Evolutionary conservation across 2,888 invertebrate genomes (phyloP), one percentile per base, ranked within the genome.

Genomic region (Anticlea derivata): DNA sequence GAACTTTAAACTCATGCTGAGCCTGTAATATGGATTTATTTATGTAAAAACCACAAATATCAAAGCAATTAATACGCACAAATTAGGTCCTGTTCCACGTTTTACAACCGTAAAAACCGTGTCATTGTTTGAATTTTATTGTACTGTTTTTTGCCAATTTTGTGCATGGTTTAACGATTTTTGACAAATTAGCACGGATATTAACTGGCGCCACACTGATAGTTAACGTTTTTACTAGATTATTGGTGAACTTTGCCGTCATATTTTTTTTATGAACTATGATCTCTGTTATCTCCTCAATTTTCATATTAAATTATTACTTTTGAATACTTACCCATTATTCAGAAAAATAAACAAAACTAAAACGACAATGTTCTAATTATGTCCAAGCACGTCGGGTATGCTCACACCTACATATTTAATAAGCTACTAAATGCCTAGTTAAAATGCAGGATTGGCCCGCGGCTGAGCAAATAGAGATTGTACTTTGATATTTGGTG

Each of bases 381-480:
- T 53, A 50, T 55, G 49, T 23, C 12, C 13, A 45, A 39, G 34
- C 47, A 50, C 53, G 52, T 50, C 13, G 27, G 13, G 23, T 39
- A 23, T 26, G 24, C 27, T 40, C 48, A 48, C 34, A 49, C 44
- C 39, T 39, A 44, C 44, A 47, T 51, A 41, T 29, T 30, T 43
- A 45, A 47, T 45, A 49, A 39, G 38, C 46, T 49, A 35, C 38
- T 5, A 51, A 58, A 59, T 55, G 45, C 35, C 38, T 43, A 27
- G 34, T 58, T 60, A 41, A 51, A 61, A 65, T 61, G 50, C 57
- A 58, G 56, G 51, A 45, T 47, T 37, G 45, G 27, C 61, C 57
- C 33, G 41, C 66, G 52, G 52, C 50, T 70, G 65, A 17, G 26
- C 55, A 58, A 68, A 66, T 48, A 40, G 23, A 44, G 55, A 38